These are phyloP conservation scores for Scytalopus superciliaris DNA, from an alignment of 2,113 vertebrate species.

Conservation along the genomic window DNA sequence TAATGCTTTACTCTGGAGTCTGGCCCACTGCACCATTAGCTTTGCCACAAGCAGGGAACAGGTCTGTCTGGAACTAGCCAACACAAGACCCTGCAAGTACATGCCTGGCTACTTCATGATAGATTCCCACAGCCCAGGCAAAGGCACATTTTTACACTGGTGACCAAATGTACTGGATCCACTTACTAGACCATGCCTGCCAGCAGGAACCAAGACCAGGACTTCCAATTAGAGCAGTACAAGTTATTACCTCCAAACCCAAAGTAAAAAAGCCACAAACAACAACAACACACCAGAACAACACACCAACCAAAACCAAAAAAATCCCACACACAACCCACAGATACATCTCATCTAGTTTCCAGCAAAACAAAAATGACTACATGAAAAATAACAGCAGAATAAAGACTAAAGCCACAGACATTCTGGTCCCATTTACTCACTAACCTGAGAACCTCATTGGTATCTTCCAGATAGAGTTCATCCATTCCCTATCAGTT, in stretches of 20 bases:
- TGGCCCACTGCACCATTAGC: background rate
- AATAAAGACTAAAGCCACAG: background rate
- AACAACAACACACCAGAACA: background rate
- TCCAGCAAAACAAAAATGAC: background rate
- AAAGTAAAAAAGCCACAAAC: background rate
- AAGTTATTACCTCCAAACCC: background rate
- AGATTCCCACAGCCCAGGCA: background rate
- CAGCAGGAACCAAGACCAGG: background rate
- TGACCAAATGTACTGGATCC: background rate
- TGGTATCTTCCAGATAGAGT: background rate
- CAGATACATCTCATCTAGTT: fast-evolving
- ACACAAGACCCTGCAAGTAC: too few relatives aligned
- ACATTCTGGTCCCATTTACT: background rate
- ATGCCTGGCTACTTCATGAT: too few relatives aligned
- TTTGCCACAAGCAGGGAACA: background rate
- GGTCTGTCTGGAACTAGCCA: background rate
- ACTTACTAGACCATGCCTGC: background rate
- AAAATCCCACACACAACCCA: background rate
- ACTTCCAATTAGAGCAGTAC: background rate
- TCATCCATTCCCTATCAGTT: background rate
- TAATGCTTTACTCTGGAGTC: background rate
- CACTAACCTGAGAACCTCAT: background rate
- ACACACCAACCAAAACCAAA: fast-evolving
- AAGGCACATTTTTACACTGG: background rate
- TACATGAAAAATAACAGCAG: background rate